A percentile compares a stretch with the other conserved stretches of the same genome.
Evolutionary conservation across 2,888 invertebrate species (phyloP).

Genomic region (Amaurobius ferox): DNA sequence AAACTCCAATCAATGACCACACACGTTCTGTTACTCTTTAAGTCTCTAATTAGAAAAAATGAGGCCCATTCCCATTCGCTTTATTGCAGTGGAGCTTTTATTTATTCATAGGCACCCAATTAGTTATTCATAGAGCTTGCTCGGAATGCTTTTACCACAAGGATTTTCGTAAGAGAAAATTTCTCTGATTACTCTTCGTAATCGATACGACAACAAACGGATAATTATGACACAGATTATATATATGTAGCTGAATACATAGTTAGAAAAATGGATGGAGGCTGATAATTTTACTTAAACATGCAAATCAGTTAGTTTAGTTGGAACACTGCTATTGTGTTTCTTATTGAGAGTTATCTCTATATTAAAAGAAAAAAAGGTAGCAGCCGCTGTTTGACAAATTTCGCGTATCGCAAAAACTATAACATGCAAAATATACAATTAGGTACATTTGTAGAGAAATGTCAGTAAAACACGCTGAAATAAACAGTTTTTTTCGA

Average conservation of each 20-base stretch:
- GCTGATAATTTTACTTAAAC: no score
- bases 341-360: no score
- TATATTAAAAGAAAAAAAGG: no score
- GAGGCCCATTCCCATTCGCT: conserved; percentile 42
- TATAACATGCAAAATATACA: no score
- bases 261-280: no score
- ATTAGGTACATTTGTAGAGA: no score
- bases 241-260: not conserved
- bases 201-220: not conserved
- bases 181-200: not conserved
- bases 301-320: no score
- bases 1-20: conserved; percentile 42
- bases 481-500: no score
- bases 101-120: conserved; percentile 52
- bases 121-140: conserved; percentile 46
- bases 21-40: conserved; percentile 30
- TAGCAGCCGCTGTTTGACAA: no score
- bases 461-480: no score
- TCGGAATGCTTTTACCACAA: not conserved
- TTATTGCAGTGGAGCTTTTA: conserved; percentile 44
- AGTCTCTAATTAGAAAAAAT: conserved; percentile 56
- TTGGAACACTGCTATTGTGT: no score
- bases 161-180: conserved; percentile 7
- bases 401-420: no score
- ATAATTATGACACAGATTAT: not conserved